Base-by-base conservation (phyloP, 2,797 vertebrate genomes). In the Liasis olivaceus region DNA sequence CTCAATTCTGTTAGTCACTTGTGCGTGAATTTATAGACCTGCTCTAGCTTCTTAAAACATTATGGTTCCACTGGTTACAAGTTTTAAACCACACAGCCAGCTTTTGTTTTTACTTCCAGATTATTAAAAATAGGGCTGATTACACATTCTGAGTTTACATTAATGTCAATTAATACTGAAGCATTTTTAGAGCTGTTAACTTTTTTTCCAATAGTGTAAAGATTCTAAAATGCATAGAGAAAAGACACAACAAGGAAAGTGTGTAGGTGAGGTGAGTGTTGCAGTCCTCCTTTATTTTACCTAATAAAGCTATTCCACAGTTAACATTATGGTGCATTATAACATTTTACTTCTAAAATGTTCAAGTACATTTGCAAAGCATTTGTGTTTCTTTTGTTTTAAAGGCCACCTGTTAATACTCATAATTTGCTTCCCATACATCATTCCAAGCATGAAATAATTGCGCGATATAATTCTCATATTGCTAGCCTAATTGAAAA, bases 61-160 rank as follows among this genome's bases (percentile, higher is more conserved):
- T 6, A 72, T 77, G 17, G 31, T 72, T 72, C 31, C 72, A 47
- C 72, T 81, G 3, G 72, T 81, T 81, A 81, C 9, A 81, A 24
- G 36, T 47, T 66, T 28, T 88, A 60, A 69, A 47, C 86, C 24
- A 15, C 14, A n/a, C 26, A 85, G 47, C 72, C 28, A 12, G 22
- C 24, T 17, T 62, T 36, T 69, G 26, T 90, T 91, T 94, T 95
- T 95, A 95, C 94, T 96, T 95, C 93, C 92, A 91, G 54, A 95
- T 51, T 91, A 90, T 84, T 84, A 66, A 92, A 92, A 91, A 95
- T 91, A 93, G 93, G 95, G 93, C 95, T 96, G 56, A 95, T 95
- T 94, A 94, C 94, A 97, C 96, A 96, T 95, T 96, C 95, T 96
- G 93, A 96, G 94, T 94, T 94, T 94, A 95, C 95, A 93, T 95